Conservation (phyloP, 1,140 invertebrate species). For the Drosophila melanica region DNA sequence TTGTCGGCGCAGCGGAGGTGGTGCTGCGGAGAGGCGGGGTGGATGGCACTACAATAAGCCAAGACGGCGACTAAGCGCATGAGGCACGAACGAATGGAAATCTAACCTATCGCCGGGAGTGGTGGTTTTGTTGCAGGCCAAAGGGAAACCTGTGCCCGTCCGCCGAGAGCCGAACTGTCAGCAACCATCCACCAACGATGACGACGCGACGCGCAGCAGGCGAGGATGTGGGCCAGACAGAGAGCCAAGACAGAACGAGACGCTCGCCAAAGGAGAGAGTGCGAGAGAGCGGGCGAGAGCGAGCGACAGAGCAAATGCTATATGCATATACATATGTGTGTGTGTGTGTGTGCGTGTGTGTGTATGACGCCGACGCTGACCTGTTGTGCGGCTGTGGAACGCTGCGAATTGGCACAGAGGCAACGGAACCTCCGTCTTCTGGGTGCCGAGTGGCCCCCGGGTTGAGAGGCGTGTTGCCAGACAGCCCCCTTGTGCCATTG, state of each 20-base stretch:
- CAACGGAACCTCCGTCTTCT: slow-evolving; percentile 20
- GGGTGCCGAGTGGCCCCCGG: slow-evolving; percentile 23
- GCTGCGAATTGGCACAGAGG: slow-evolving; percentile 62
- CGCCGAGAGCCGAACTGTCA: slow-evolving; percentile 75
- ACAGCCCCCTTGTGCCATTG: slow-evolving; percentile 25
- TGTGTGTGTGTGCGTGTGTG: slow-evolving; percentile 5
- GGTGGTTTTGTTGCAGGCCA: slow-evolving; percentile 59
- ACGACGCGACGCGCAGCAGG: slow-evolving; percentile 9
- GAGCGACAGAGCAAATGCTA: slow-evolving; percentile 14
- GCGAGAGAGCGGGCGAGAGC: slow-evolving; percentile 11
- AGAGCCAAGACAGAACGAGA: slow-evolving; percentile 7
- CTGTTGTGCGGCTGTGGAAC: slow-evolving; percentile 57
- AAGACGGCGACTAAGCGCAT: slow-evolving; percentile 20
- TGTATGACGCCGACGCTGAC: slow-evolving; percentile 36
- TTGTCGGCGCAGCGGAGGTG: background rate
- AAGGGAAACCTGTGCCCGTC: slow-evolving; percentile 45
- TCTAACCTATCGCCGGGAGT: slow-evolving; percentile 65
- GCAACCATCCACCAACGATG: slow-evolving; percentile 67
- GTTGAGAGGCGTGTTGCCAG: slow-evolving; percentile 46
- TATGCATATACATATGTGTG: background rate
- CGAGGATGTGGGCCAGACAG: slow-evolving; percentile 24
- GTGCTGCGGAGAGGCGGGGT: slow-evolving; percentile 4
- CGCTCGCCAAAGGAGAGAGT: background rate
- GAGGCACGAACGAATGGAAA: slow-evolving; percentile 56
- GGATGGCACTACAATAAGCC: slow-evolving; percentile 35